phyloP scores from a whole-genome alignment of 2,797 vertebrate species.

The Meda fulgida region DNA sequence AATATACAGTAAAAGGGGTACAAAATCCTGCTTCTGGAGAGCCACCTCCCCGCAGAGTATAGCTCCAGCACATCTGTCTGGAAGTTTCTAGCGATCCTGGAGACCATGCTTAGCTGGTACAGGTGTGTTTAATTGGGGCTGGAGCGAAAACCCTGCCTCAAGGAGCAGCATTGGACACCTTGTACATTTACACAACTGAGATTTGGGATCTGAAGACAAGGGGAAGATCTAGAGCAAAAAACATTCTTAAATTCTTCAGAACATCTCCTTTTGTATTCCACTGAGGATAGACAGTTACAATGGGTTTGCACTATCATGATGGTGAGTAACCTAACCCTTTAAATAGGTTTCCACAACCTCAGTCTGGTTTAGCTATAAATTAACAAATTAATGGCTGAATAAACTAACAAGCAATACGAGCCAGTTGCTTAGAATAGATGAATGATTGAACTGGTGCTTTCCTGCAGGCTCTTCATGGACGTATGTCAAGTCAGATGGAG shows the following conservation, averaged over 20 bases:
- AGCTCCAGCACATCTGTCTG: neutral
- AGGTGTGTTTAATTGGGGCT: neutral
- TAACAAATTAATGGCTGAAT: neutral
- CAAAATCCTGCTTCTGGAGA: neutral
- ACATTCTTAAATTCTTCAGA: too few species aligned
- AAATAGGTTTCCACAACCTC: neutral
- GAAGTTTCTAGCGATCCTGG: neutral
- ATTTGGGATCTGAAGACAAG: neutral
- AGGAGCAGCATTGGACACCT: neutral
- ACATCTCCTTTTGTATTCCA: neutral
- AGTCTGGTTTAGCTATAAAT: neutral
- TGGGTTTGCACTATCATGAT: neutral
- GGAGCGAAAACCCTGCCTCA: neutral
- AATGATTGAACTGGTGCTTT: neutral
- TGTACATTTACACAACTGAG: neutral
- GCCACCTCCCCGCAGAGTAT: neutral
- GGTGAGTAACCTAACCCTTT: neutral
- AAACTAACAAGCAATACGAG: neutral
- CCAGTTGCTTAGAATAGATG: neutral
- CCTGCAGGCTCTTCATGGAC: constrained; percentile 86
- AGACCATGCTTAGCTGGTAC: neutral
- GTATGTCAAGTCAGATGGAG: constrained; percentile 87
- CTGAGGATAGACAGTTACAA: neutral
- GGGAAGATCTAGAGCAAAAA: too few species aligned
- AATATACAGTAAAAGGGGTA: neutral